phyloP scores from a whole-genome alignment of 2,113 vertebrate species.

The Phodopus roborovskii region DNA sequence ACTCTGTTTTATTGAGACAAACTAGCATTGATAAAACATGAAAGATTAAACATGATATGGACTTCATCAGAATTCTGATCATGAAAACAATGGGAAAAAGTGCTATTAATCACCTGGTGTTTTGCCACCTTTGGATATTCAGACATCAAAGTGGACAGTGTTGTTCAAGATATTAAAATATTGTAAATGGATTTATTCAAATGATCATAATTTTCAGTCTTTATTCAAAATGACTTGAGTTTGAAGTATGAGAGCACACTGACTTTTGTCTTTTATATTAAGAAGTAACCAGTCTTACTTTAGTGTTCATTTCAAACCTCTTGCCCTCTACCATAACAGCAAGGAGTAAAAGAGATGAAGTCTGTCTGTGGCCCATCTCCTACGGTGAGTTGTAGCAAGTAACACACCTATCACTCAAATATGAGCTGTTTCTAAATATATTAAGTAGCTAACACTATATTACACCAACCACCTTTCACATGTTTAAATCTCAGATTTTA shows the following conservation, averaged over 20 bases:
- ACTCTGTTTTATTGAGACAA: background rate
- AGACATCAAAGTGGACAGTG: background rate
- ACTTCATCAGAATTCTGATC: background rate
- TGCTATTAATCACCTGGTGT: background rate
- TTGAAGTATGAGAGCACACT: background rate
- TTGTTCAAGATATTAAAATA: background rate
- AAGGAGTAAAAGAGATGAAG: background rate
- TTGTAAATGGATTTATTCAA: background rate
- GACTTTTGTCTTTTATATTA: background rate
- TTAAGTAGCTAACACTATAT: background rate
- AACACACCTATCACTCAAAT: background rate
- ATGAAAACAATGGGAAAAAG: background rate
- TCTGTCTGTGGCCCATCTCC: background rate
- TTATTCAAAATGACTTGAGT: background rate
- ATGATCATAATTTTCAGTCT: background rate
- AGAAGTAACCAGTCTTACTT: background rate
- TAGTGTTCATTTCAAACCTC: background rate
- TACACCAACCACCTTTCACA: background rate
- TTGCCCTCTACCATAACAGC: background rate
- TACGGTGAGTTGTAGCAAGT: background rate
- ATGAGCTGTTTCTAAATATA: background rate
- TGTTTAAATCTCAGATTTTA: background rate
- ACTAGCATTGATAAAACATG: background rate
- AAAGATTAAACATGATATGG: background rate
- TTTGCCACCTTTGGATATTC: background rate